Evolutionary conservation across 1,140 invertebrate species (phyloP).

Genomic region (Drosophila funebris): DNA sequence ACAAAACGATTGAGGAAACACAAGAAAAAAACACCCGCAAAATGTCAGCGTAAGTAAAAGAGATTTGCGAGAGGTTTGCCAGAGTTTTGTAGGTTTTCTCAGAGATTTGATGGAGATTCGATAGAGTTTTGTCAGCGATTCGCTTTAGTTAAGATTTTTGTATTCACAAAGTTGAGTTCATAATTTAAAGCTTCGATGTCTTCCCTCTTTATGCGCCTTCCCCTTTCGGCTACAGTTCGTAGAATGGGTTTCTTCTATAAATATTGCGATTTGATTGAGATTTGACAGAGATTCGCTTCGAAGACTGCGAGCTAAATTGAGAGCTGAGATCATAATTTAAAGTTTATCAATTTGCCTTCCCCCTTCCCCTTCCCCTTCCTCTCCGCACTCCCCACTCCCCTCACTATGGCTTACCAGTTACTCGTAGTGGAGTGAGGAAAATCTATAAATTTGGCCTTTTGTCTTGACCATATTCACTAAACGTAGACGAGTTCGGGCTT

Average conservation of each 20-base stretch:
- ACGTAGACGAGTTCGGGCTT: background rate
- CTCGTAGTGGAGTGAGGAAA: background rate
- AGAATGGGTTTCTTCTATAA: too few relatives aligned
- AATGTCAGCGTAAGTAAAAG: slow-evolving; percentile 49
- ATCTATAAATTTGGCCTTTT: slow-evolving; percentile 4
- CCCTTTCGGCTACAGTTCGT: too few relatives aligned
- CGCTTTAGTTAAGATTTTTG: background rate
- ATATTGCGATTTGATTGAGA: background rate
- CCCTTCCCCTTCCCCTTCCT: too few relatives aligned
- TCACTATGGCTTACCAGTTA: background rate
- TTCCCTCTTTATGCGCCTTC: background rate
- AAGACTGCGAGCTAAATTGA: background rate
- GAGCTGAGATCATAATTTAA: too few relatives aligned
- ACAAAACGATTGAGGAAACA: background rate
- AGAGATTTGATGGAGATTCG: background rate
- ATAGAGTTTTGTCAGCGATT: background rate
- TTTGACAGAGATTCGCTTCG: background rate
- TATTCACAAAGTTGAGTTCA: too few relatives aligned
- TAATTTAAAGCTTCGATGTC: too few relatives aligned
- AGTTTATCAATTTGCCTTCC: too few relatives aligned
- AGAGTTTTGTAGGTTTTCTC: background rate
- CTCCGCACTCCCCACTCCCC: too few relatives aligned
- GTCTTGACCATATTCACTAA: slow-evolving; percentile 13
- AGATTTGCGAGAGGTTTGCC: background rate
- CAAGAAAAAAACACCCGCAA: background rate